phyloP scores from a whole-genome alignment of 2,797 vertebrate genomes.

The Euphonia xanthogaster region DNA sequence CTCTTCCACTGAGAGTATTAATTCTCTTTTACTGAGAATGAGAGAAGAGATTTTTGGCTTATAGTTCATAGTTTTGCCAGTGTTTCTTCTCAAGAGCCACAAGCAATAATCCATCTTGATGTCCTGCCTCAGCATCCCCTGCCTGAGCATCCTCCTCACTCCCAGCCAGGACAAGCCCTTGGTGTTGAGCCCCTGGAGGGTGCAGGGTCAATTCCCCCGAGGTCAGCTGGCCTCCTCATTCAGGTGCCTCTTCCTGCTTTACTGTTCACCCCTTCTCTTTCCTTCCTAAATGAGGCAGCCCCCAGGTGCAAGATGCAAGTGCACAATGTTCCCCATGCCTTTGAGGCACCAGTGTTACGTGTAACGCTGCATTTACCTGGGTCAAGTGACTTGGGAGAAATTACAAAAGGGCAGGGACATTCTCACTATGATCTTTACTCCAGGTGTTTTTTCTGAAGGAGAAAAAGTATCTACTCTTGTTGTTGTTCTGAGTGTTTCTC shows the following conservation, averaged over 20 bases:
- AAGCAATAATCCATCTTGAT: background rate
- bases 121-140: background rate
- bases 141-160: background rate
- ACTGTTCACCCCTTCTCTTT: background rate
- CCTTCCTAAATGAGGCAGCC: background rate
- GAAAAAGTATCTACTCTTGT: background rate
- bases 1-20: background rate
- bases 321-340: rapidly evolving
- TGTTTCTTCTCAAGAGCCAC: background rate
- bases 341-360: background rate
- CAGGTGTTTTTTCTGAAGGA: background rate
- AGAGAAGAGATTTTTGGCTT: background rate
- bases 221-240: background rate
- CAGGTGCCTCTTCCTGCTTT: background rate
- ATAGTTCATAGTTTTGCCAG: background rate
- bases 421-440: rapidly evolving
- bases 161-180: background rate
- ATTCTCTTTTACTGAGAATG: background rate
- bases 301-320: background rate
- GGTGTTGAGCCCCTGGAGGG: background rate
- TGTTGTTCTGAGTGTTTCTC: background rate
- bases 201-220: background rate
- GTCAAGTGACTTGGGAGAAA: background rate
- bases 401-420: background rate
- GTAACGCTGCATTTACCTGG: rapidly evolving